Base-by-base conservation (phyloP, 2,113 vertebrate species). In the Gallinago jamesoni region DNA sequence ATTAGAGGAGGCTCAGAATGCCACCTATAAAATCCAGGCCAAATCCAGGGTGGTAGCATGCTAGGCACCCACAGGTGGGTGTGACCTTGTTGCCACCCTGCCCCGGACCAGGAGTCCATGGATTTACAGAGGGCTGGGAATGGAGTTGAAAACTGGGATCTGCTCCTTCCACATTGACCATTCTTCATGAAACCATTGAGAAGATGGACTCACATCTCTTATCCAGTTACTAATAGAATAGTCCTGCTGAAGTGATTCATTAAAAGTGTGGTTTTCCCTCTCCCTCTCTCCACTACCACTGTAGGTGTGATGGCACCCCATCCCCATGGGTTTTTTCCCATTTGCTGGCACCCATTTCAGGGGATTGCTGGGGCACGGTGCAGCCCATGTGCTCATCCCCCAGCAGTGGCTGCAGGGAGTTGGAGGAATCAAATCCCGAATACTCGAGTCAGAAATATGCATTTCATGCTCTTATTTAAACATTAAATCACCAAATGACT, bases 41-140 rank as follows among this genome's bases (percentile, higher is more conserved):
- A 53, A 75, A 60, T 33, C 41, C 47, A 57, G 47, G 39, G 35
- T 53, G 15, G 27, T 5, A 24, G 19, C 0, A 0, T 3, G 2
- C 35, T 59, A 20, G 28, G 21, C 47, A 48, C 20, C 23, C 12
- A 2, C 13, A 2, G 0, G 4, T 0, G 5, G 5, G 14, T 33
- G 19, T 0, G 0, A 48, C 28, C 37, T 53, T 75, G 23, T 7
- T 20, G 9, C 37, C 43, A 84, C 43, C 18, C 20, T 24, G 5
- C 11, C 27, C 22, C 11, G 67, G 7, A 68, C 8, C 39, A 63
- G 56, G 23, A 35, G 30, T 37, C 19, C n/a, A 17, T 7, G 15
- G 30, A 68, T 79, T 63, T 75, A 52, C 48, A 62, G 66, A 52
- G 8, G 22, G 16, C 35, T 93, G 39, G 30, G 89, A 78, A 94